Base-by-base conservation (phyloP, 1,140 invertebrate species). In the Tetramorium simillimum region DNA sequence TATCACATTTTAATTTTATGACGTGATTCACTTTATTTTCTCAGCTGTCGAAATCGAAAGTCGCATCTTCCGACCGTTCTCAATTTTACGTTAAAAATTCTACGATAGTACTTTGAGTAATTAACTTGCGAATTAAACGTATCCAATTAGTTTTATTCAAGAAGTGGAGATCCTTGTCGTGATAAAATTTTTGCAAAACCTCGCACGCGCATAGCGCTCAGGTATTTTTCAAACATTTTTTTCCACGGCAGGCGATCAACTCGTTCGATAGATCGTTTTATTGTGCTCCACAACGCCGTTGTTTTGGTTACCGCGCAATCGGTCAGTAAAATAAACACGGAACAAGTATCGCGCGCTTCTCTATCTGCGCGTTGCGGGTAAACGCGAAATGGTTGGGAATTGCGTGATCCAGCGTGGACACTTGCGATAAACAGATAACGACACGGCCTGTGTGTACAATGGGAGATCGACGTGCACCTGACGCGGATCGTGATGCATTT, bases 391-490 rank as follows among this genome's bases (percentile, higher is more conserved):
- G 72, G 82, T 70, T 85, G 56, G 82, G 73, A 78, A 85, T 78
- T 85, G 75, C 60, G 82, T 78, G 75, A 76, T 85, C 82, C 75
- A 76, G 82, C 82, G 82, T 85, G 82, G 70, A 85, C 75, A 85
- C 75, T 86, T 69, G 85, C 85, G 70, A 85, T 85, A 87, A 85
- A 87, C 72, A 86, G 87, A 88, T 88, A 90, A 90, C 84, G 87
- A 69, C 84, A 70, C 65, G 86, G 78, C 56, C 76, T 40, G 46
- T 80, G 56, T 75, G 86, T 85, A 87, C 70, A 85, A 81, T 73
- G 86, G 67, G 62, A 88, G 72, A 90, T 87, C 76, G 90, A 88
- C 87, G 86, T 90, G 89, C 73, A 89, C 87, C 84, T 91, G 90
- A 90, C 90, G 80, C 67, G 87, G 85, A 91, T 90, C 88, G 91